Conservation (phyloP, 2,888 invertebrate genomes). For the Phyllotreta striolata region DNA sequence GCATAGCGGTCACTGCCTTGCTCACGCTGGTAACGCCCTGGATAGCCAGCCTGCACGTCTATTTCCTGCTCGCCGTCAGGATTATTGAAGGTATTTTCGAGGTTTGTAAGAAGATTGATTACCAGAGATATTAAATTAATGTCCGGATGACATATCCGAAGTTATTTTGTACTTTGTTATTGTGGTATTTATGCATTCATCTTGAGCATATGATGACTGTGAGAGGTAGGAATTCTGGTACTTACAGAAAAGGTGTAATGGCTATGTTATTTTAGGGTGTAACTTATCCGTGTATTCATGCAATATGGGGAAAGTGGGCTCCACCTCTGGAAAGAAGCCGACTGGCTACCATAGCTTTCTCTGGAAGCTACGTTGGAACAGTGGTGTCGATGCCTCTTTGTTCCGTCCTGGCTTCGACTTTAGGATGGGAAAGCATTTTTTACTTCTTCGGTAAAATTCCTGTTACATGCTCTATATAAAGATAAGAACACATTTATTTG, state of each 20-base stretch:
- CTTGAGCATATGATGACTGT: too few relatives aligned
- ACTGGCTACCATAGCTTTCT: conserved; percentile 83
- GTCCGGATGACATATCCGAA: too few relatives aligned
- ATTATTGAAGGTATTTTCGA: conserved; percentile 56
- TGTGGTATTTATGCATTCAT: too few relatives aligned
- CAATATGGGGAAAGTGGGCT: conserved; percentile 86
- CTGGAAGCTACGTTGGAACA: conserved; percentile 86
- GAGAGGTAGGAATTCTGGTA: too few relatives aligned
- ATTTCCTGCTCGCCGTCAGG: conserved; percentile 74
- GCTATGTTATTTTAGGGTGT: conserved; percentile 70
- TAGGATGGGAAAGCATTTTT: conserved; percentile 85
- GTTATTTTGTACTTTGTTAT: too few relatives aligned
- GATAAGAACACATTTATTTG: not conserved
- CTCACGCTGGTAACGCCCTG: conserved; percentile 83
- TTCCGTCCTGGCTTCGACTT: conserved; percentile 74
- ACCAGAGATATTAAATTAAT: too few relatives aligned
- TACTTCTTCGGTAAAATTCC: conserved; percentile 69
- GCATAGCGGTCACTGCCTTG: conserved; percentile 79
- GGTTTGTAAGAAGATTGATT: too few relatives aligned
- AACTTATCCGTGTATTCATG: conserved; percentile 82
- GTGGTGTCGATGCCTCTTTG: conserved; percentile 83
- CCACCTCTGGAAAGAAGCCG: conserved; percentile 80
- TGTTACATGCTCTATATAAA: not conserved
- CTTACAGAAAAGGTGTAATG: too few relatives aligned
- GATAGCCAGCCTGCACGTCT: conserved; percentile 76